Evolutionary conservation across 2,888 invertebrate species (phyloP).

Genomic region (Ptychoptera albimana): DNA sequence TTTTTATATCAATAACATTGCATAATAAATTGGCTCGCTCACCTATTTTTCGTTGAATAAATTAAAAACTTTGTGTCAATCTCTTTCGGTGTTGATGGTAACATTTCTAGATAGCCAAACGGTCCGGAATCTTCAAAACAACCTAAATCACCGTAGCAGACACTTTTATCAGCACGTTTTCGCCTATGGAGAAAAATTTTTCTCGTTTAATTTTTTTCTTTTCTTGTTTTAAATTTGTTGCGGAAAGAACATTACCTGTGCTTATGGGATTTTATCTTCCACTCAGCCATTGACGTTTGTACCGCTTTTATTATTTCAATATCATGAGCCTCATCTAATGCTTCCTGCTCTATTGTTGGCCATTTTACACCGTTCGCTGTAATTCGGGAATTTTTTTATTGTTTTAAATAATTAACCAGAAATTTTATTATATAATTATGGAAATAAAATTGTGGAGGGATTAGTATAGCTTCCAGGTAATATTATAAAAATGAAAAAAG

Average conservation of each 20-base stretch:
- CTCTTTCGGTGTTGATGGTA: slow-evolving; percentile 73
- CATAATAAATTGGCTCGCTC: slow-evolving; percentile 11
- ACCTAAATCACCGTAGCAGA: slow-evolving; percentile 79
- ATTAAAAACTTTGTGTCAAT: slow-evolving; percentile 71
- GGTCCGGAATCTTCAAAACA: slow-evolving; percentile 87
- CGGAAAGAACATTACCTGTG: slow-evolving; percentile 32
- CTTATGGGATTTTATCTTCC: slow-evolving; percentile 39
- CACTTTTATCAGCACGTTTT: slow-evolving; percentile 63
- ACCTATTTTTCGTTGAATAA: slow-evolving; percentile 51
- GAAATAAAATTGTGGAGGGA: too few species aligned
- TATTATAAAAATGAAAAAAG: too few species aligned
- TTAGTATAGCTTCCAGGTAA: too few species aligned
- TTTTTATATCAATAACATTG: too few species aligned
- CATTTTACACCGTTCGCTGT: slow-evolving; percentile 16
- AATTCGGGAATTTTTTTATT: neutral
- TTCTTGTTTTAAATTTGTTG: too few species aligned
- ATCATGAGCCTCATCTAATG: slow-evolving; percentile 55
- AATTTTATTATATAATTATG: too few species aligned
- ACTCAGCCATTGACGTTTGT: slow-evolving; percentile 52
- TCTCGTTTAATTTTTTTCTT: too few species aligned
- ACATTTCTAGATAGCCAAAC: slow-evolving; percentile 76
- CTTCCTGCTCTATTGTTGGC: slow-evolving; percentile 44
- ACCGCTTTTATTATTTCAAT: slow-evolving; percentile 56
- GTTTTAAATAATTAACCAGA: too few species aligned
- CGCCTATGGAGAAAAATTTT: too few species aligned